phyloP scores from a whole-genome alignment of 2,113 vertebrate species.

The Ageneiosus marmoratus region DNA sequence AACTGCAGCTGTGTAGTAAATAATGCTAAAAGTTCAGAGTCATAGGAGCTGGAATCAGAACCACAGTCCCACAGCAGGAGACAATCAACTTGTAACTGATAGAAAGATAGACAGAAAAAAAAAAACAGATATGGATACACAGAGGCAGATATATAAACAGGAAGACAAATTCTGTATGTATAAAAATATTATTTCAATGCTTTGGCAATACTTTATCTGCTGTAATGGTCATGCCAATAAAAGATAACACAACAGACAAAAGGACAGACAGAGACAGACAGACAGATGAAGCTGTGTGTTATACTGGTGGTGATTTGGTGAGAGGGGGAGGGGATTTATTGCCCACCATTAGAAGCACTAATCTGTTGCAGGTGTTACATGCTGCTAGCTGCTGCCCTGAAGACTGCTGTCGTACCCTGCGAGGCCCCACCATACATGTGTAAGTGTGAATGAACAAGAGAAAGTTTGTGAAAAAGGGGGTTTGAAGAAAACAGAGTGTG shows the following conservation, averaged over 20 bases:
- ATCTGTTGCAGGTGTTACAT: slow-evolving; percentile 83
- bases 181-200: background rate
- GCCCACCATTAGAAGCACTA: slow-evolving; percentile 74
- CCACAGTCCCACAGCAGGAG: background rate
- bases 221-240: background rate
- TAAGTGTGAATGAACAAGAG: slow-evolving; percentile 53
- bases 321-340: slow-evolving; percentile 76
- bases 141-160: background rate
- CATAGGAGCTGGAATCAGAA: background rate
- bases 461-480: slow-evolving; percentile 52
- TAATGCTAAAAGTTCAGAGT: background rate
- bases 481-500: slow-evolving; percentile 20
- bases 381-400: slow-evolving; percentile 67
- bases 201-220: background rate
- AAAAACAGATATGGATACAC: background rate
- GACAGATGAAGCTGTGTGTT: slow-evolving; percentile 15
- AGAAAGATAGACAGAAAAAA: background rate
- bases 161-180: background rate
- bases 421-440: slow-evolving; percentile 65
- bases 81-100: background rate
- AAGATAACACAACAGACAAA: background rate
- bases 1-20: background rate
- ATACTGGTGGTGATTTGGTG: slow-evolving; percentile 61
- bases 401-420: slow-evolving; percentile 57
- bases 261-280: background rate